Base-by-base conservation (phyloP, 2,888 invertebrate genomes). In the Deladenus siricidicola region DNA sequence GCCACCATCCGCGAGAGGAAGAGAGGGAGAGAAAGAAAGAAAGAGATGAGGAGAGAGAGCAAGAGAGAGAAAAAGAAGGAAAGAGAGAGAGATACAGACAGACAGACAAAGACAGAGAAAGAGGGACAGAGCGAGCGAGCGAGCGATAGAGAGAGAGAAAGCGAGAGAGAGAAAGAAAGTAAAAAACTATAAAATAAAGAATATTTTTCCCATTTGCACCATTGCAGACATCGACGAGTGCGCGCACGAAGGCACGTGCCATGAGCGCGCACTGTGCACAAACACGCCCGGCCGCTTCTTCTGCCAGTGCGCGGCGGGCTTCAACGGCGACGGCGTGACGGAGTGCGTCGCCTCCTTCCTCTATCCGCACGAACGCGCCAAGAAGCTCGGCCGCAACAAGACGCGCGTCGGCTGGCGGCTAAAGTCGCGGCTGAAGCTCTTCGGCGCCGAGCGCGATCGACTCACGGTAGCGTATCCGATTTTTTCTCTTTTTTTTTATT, bases 211-310 rank as follows among this genome's bases (percentile, higher is more conserved):
- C n/a, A n/a, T n/a, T n/a, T n/a, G n/a, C n/a, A n/a, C 55, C n/a
- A 19, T 29, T 66, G 6, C 59, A 71, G 75, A 76, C 52, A 60
- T 77, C 21, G 71, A 78, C 55, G 78, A 78, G 54, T 78, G 78
- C 60, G 58, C 63, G 17, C 45, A 63, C 21, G 62, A 65, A 8
- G 61, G 65, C 29, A 68, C 69, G 23, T 78, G 78, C 52, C 78
- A 78, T 55, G 58, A 61, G 23, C 64, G 75, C 43, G 78, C 78
- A 14, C 55, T 65, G 14, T 78, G 78, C 62, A 72, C 71, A 10
- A 78, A 78, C 62, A 78, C 76, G 17, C 78, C 78, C 3, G 78
- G 78, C n/a, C 64, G 71, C 49, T 78, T 63, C 61, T 78, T 77
- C 65, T 78, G 78, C 58, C 70, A 76, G 56, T 78, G 78, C 51